Evolutionary conservation across 2,797 vertebrate genomes (phyloP).

Genomic region (Adelosebastes latens): DNA sequence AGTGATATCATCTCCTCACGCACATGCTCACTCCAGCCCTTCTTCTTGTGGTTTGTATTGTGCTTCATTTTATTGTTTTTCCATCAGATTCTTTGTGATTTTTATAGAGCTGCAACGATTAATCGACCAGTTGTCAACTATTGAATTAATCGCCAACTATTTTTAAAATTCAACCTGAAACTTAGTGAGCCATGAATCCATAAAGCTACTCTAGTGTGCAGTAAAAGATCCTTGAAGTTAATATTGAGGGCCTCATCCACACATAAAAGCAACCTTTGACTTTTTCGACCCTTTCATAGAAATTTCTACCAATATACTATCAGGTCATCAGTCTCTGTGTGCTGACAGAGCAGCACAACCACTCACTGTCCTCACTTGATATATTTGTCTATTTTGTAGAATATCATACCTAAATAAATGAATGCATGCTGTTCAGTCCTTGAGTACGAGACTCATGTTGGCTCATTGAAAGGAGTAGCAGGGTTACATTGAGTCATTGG

Average conservation of each 20-base stretch:
- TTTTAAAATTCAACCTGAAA: neutral
- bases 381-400: neutral
- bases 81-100: neutral
- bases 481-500: neutral
- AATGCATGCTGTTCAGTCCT: neutral
- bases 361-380: neutral
- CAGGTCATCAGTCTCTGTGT: neutral
- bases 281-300: neutral
- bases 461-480: neutral
- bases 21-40: neutral
- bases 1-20: neutral
- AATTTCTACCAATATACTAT: neutral
- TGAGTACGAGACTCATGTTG: neutral
- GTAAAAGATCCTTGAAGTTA: slow-evolving; percentile 2
- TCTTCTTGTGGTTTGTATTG: neutral
- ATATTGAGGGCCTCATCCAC: neutral
- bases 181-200: neutral
- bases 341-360: neutral
- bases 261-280: slow-evolving; percentile 30
- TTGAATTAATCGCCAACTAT: too few species aligned
- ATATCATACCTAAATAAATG: neutral
- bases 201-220: neutral
- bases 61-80: neutral
- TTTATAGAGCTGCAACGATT: neutral
- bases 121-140: too few species aligned